phyloP scores from a whole-genome alignment of 1,140 invertebrate species.

The Hylaeus volcanicus region DNA sequence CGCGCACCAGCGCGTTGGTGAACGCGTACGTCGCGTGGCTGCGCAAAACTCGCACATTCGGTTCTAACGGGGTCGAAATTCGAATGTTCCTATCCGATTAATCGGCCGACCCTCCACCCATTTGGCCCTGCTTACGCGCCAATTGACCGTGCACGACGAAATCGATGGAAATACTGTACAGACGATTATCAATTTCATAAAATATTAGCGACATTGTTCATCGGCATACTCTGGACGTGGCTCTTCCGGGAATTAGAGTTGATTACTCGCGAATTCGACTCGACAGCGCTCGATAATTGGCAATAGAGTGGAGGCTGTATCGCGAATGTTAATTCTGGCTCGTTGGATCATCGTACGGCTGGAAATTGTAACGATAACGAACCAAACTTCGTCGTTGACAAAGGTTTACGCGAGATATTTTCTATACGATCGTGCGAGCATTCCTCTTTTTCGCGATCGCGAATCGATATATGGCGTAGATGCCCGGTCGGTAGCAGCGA shows the following conservation, averaged over 20 bases:
- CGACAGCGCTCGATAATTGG: conserved; percentile 19
- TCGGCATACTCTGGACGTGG: not conserved
- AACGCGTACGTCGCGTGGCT: conserved; percentile 26
- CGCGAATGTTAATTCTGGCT: not conserved
- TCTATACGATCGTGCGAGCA: no score
- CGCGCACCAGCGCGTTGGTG: not conserved
- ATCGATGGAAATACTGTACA: conserved; percentile 32
- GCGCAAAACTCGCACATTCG: conserved; percentile 11
- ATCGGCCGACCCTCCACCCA: no score
- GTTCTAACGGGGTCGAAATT: not conserved
- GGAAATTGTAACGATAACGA: no score
- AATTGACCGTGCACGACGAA: not conserved
- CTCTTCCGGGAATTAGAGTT: conserved; percentile 13
- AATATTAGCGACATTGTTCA: conserved; percentile 36
- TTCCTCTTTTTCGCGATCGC: no score
- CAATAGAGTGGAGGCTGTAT: not conserved
- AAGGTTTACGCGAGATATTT: no score
- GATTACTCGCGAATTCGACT: conserved; percentile 28
- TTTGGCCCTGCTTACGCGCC: no score
- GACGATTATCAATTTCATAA: conserved; percentile 57
- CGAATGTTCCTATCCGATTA: no score
- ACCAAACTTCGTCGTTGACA: no score
- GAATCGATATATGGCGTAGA: no score
- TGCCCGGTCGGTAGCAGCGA: no score
- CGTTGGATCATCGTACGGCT: no score